Evolutionary conservation across 2,113 vertebrate genomes (phyloP), one percentile per base, ranked within the genome.

Genomic region (Trematomus loennbergii): DNA sequence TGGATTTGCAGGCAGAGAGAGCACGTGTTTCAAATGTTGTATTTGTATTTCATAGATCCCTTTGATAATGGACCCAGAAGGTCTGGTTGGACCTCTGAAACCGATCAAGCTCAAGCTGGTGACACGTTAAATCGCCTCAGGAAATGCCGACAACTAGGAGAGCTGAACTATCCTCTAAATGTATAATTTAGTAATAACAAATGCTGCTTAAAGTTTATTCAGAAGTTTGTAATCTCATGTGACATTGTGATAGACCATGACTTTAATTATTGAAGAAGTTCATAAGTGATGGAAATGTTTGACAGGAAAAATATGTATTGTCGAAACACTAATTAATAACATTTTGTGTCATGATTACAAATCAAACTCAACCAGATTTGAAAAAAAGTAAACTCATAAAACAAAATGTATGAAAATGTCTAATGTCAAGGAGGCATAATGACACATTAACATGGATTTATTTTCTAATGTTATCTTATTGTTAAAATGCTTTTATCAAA

Each of bases 81-180:
- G 85, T 49, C 49, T 96, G 1, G 7, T 95, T 53, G 87, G 88
- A 20, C 93, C 94, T 0, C 88, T 94, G 80, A 52, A 94, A 18
- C 95, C 95, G 53, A 93, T 96, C 33, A 65, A 89, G 33, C 86
- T 97, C 52, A 95, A 93, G 88, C 61, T 96, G 78, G 79, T 86
- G 40, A 83, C 85, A 61, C 93, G 94, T 80, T 83, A 12, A 29
- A 54, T 3, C 0, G 7, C 46, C 46, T 50, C 9, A 18, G 46
- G 46, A 50, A 64, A 48, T 25, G 43, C 9, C 5, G 61, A 64
- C 12, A 1, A n/a, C 61, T 22, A 68, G 10, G 22, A 4, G 40
- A 4, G 36, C 17, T 66, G 11, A 59, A n/a, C 25, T 54, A 20
- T 46, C 4, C 16, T 61, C 45, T 29, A 43, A 5, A 54, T n/a